A percentile compares a stretch with the other conserved stretches of the same genome.
phyloP scores from a whole-genome alignment of 2,888 invertebrate species.

The Metalampra italica region DNA sequence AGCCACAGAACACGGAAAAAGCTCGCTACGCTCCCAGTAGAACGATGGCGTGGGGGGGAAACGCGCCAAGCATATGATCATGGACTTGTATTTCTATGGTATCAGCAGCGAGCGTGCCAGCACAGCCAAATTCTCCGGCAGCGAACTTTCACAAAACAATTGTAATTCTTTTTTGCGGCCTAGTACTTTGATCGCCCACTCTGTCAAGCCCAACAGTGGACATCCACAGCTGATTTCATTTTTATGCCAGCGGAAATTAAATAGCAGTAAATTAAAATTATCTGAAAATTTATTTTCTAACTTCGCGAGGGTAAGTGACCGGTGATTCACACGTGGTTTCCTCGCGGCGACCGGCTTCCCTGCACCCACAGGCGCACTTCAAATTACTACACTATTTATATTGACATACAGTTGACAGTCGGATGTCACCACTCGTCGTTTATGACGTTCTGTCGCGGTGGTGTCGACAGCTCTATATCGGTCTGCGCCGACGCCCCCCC shows the following conservation, averaged over 20 bases:
- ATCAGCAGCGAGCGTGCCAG: too few species aligned
- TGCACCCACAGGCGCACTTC: neutral
- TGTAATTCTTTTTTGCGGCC: too few species aligned
- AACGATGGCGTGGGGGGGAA: too few species aligned
- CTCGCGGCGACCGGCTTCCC: neutral
- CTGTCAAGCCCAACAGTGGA: too few species aligned
- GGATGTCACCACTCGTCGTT: constrained; percentile 9
- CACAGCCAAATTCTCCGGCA: too few species aligned
- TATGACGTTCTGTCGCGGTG: constrained; percentile 14
- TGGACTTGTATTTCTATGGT: too few species aligned
- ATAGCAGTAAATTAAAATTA: constrained; percentile 15
- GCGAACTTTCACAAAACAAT: too few species aligned
- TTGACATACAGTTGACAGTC: constrained; percentile 14
- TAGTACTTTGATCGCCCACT: too few species aligned
- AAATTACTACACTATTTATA: constrained; percentile 15
- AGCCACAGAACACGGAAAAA: too few species aligned
- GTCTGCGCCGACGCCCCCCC: constrained; percentile 35
- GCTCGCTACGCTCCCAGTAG: too few species aligned
- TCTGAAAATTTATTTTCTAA: constrained; percentile 50
- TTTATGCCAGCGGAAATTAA: neutral
- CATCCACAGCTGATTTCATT: too few species aligned
- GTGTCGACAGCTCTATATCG: constrained; percentile 44
- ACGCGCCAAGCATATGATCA: too few species aligned
- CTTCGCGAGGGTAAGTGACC: constrained; percentile 62
- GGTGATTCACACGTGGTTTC: constrained; percentile 41